Percentiles rank a stretch among this genome's conserved stretches.
Conservation (phyloP, 2,797 vertebrate genomes). For the Arrhamphus sclerolepis region DNA sequence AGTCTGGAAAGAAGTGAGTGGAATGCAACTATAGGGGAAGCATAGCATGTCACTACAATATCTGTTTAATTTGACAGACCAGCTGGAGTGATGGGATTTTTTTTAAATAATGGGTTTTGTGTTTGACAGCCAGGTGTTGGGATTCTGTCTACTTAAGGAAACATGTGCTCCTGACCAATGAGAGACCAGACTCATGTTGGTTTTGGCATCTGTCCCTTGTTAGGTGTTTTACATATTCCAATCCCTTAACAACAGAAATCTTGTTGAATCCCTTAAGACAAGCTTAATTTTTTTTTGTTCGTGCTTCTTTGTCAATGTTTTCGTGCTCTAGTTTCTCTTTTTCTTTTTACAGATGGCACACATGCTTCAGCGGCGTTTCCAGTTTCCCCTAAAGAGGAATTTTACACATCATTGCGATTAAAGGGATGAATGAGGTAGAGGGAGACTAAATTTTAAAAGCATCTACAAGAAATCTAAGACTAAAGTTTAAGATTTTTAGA, state of each 20-base stretch:
- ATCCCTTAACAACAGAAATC: conserved; percentile 18
- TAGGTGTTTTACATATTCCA: conserved; percentile 35
- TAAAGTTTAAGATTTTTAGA: background rate
- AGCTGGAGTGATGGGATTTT: background rate
- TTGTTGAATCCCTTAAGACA: conserved; percentile 5
- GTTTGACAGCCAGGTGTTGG: conserved; percentile 20
- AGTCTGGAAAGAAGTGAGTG: conserved; percentile 12
- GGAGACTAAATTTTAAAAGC: background rate
- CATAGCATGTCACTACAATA: background rate
- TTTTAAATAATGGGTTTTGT: background rate
- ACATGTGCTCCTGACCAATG: conserved; percentile 21
- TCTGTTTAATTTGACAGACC: too few species aligned
- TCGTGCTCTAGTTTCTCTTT: conserved; percentile 1
- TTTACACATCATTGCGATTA: conserved; percentile 60
- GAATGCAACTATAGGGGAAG: background rate
- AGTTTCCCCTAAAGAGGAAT: conserved; percentile 65
- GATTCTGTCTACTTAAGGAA: conserved; percentile 21
- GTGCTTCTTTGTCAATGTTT: conserved; percentile 8
- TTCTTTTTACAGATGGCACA: conserved; percentile 43
- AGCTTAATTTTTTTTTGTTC: conserved; percentile 12
- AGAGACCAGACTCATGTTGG: conserved; percentile 14
- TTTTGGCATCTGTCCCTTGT: conserved; percentile 37
- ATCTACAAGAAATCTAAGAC: background rate
- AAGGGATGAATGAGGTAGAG: conserved; percentile 83
- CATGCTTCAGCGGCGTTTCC: conserved; percentile 59